These are phyloP conservation scores for Drosophila varians DNA, from an alignment of 1,140 invertebrate species.

Conservation along the genomic window DNA sequence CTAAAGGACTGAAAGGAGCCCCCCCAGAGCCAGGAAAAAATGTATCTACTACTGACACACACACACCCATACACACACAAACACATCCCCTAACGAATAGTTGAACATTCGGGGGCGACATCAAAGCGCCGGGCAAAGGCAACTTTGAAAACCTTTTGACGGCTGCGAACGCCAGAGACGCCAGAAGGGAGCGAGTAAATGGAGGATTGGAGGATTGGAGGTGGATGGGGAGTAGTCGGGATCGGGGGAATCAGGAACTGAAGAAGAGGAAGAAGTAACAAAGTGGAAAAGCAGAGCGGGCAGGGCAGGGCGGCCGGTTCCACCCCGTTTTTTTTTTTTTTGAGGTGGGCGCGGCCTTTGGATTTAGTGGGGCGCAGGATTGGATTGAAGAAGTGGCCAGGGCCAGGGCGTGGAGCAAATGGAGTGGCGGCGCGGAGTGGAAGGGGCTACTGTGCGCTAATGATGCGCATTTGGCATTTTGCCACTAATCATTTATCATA, in stretches of 20 bases:
- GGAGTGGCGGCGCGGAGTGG: background rate
- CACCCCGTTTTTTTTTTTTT: slow-evolving; percentile 39
- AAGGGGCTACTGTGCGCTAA: slow-evolving; percentile 41
- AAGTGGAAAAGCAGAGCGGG: slow-evolving; percentile 4
- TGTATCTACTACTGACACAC: slow-evolving; percentile 79
- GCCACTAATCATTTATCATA: slow-evolving; percentile 67
- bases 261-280: background rate
- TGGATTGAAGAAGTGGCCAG: slow-evolving; percentile 18
- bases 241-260: slow-evolving; percentile 9
- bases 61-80: slow-evolving; percentile 24
- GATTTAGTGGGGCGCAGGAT: slow-evolving; percentile 53
- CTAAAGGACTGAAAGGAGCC: no score
- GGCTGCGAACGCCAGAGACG: slow-evolving; percentile 64
- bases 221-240: slow-evolving; percentile 9
- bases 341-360: slow-evolving; percentile 62
- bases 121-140: slow-evolving; percentile 68
- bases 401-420: slow-evolving; percentile 6
- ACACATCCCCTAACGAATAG: slow-evolving; percentile 11
- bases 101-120: slow-evolving; percentile 55
- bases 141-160: slow-evolving; percentile 80
- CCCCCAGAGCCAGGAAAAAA: slow-evolving; percentile 50
- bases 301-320: slow-evolving; percentile 17
- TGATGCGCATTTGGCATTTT: slow-evolving; percentile 67
- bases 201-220: background rate
- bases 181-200: no score